Conservation (phyloP, 1,140 invertebrate genomes). For the Neoseiulus cucumeris region DNA sequence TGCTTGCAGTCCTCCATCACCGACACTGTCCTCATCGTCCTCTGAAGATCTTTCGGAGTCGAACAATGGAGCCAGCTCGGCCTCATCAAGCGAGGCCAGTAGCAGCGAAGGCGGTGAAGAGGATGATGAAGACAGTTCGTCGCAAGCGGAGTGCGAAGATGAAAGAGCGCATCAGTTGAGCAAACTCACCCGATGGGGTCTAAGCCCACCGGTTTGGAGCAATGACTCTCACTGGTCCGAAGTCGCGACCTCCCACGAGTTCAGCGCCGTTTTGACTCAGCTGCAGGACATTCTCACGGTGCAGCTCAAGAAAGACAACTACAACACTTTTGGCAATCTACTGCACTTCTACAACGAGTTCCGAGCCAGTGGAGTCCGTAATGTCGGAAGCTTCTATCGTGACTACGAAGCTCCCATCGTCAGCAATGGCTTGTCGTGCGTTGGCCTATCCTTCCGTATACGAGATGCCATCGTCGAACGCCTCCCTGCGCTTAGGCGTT, state of each 20-base stretch:
- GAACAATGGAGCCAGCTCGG: background rate
- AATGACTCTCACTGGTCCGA: conserved; percentile 24
- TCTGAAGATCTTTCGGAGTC: conserved; percentile 2
- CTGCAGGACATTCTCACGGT: conserved; percentile 49
- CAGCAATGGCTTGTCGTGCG: conserved; percentile 57
- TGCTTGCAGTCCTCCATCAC: background rate
- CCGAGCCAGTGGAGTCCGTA: conserved; percentile 26
- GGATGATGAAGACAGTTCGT: conserved; percentile 6
- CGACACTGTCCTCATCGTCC: conserved; percentile 1
- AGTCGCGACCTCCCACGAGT: conserved; percentile 17
- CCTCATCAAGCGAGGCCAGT: background rate
- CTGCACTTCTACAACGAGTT: conserved; percentile 27
- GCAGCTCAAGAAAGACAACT: conserved; percentile 51
- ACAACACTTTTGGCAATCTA: conserved; percentile 67
- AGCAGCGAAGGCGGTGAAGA: conserved; percentile 5
- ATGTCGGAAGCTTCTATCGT: conserved; percentile 44
- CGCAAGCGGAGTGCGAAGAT: background rate
- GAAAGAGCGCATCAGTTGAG: background rate
- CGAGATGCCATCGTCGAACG: background rate
- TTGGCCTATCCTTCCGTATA: conserved; percentile 43
- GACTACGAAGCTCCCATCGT: conserved; percentile 54
- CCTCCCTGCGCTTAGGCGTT: conserved; percentile 37
- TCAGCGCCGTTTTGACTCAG: conserved; percentile 47
- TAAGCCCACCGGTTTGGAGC: conserved; percentile 30
- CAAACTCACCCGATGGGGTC: background rate